These are phyloP conservation scores for Drosophila lowei DNA, from an alignment of 1,140 invertebrate genomes.

Conservation along the genomic window DNA sequence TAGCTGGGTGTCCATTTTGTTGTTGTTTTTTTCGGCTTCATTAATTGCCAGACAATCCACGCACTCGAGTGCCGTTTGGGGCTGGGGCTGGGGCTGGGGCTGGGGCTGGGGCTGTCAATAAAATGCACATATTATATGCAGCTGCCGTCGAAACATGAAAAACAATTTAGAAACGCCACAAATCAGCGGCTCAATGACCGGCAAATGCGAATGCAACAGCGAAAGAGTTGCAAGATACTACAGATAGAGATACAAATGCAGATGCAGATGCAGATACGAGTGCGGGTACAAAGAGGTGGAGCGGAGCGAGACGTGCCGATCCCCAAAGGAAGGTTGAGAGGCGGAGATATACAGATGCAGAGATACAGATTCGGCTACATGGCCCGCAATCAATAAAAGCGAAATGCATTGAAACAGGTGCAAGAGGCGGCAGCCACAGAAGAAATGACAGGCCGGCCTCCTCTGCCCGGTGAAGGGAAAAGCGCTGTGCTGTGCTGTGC, in stretches of 20 bases:
- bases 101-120: conserved; percentile 49
- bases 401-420: conserved; percentile 75
- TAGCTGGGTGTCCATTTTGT: conserved; percentile 1
- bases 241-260: conserved; percentile 38
- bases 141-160: conserved; percentile 75
- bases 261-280: conserved; percentile 19
- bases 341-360: conserved; percentile 1
- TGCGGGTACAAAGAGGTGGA: conserved; percentile 23
- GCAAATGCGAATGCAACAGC: conserved; percentile 46
- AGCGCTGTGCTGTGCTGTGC: too few relatives aligned
- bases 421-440: conserved; percentile 29
- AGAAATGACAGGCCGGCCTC: conserved; percentile 62
- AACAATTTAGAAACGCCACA: conserved; percentile 79
- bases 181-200: conserved; percentile 77
- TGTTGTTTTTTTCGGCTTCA: conserved; percentile 15
- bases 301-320: not conserved
- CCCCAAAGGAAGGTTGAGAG: too few relatives aligned
- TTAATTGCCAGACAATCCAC: conserved; percentile 45
- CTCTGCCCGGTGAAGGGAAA: conserved; percentile 42
- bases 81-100: conserved; percentile 21
- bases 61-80: conserved; percentile 26
- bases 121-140: conserved; percentile 76
- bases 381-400: conserved; percentile 72
- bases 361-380: conserved; percentile 42
- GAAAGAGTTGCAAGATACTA: conserved; percentile 5